Evolutionary conservation across 64 coral and sea anemone genomes (phyloP).

Genomic region (Cladopsammia gracilis): DNA sequence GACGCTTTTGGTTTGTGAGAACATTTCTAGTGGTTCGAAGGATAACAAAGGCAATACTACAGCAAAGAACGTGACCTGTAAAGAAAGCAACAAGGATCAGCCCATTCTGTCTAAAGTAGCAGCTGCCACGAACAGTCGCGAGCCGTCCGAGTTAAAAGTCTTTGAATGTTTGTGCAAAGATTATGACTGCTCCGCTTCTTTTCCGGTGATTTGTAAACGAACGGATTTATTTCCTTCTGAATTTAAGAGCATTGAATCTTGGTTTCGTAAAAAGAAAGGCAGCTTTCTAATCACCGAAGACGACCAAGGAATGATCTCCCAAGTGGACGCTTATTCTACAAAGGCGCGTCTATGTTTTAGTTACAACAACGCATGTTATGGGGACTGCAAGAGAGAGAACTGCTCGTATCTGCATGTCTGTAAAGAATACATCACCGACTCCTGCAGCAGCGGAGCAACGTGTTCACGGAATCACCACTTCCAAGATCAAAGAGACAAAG

Average conservation of each 20-base stretch:
- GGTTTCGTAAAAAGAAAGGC: constrained; percentile 47
- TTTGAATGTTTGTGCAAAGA: constrained; percentile 51
- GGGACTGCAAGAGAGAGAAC: constrained; percentile 9
- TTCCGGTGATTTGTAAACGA: constrained; percentile 49
- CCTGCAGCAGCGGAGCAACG: constrained; percentile 28
- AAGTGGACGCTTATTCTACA: constrained; percentile 53
- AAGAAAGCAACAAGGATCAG: background rate
- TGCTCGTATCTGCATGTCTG: constrained; percentile 80
- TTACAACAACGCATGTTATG: background rate
- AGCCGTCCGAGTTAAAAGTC: constrained; percentile 51
- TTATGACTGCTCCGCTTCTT: constrained; percentile 20
- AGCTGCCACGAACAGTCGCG: background rate
- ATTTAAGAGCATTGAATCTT: constrained; percentile 35
- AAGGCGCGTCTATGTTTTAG: constrained; percentile 66
- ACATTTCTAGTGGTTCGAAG: background rate
- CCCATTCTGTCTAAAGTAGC: background rate
- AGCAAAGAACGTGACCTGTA: background rate
- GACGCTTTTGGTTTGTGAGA: constrained; percentile 35
- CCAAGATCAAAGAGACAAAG: constrained; percentile 39
- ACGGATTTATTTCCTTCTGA: constrained; percentile 57
- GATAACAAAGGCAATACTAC: background rate
- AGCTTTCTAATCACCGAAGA: constrained; percentile 71
- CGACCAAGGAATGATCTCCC: constrained; percentile 35
- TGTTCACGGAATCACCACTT: constrained; percentile 63
- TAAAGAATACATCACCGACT: constrained; percentile 52